These are phyloP conservation scores for Heliconius sara DNA, from an alignment of 2,888 invertebrate genomes.

Conservation along the genomic window DNA sequence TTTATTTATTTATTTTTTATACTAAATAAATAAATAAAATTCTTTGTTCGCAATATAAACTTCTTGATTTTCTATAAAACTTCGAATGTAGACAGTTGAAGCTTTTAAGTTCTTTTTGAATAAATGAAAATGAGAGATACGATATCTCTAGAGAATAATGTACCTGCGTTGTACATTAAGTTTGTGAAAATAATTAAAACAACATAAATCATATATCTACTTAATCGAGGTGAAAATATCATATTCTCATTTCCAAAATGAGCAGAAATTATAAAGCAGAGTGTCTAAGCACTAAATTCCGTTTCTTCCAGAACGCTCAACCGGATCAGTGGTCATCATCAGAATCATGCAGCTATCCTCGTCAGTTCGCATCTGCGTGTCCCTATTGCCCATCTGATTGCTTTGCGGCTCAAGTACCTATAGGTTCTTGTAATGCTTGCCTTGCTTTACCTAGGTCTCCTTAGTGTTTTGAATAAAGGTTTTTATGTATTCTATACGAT, in stretches of 20 bases:
- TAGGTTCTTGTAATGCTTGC: slow-evolving; percentile 71
- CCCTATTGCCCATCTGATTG: slow-evolving; percentile 69
- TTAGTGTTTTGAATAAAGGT: slow-evolving; percentile 32
- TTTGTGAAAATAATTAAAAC: no score
- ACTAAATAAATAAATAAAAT: no score
- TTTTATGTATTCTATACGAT: neutral
- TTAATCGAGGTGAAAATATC: no score
- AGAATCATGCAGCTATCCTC: slow-evolving; percentile 55
- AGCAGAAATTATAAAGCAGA: neutral
- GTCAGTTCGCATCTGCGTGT: slow-evolving; percentile 60
- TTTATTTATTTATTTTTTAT: no score
- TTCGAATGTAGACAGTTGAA: neutral
- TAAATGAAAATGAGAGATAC: neutral
- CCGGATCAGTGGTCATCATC: slow-evolving; percentile 60
- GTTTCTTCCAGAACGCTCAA: slow-evolving; percentile 57
- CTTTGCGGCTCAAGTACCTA: slow-evolving; percentile 60
- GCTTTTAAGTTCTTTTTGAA: neutral
- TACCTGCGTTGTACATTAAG: no score
- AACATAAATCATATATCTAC: no score
- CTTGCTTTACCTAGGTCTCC: slow-evolving; percentile 51
- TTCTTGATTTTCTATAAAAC: neutral
- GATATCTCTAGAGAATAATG: no score
- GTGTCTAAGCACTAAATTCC: neutral
- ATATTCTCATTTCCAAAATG: no score
- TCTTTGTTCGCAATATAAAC: no score